Percentiles rank a stretch among this genome's conserved stretches.
Evolutionary conservation across 2,113 vertebrate species (phyloP).

Genomic region (Colossoma macropomum): DNA sequence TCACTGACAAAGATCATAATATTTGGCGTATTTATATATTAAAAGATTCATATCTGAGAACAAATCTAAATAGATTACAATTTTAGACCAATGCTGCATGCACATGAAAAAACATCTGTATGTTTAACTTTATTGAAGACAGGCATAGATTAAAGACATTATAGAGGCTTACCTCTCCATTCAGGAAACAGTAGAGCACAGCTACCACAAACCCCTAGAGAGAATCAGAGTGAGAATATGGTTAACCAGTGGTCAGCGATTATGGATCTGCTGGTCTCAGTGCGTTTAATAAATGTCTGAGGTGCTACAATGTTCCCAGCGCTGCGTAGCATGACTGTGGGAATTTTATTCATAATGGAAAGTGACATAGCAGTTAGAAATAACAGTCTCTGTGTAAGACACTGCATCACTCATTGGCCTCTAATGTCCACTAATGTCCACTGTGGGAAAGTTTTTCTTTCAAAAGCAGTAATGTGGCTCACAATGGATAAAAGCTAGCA

Average conservation of each 20-base stretch:
- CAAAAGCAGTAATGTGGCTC: not conserved
- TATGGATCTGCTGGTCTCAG: not conserved
- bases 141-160: not conserved
- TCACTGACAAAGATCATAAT: too few relatives aligned
- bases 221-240: conserved; percentile 40
- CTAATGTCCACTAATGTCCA: not conserved
- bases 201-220: conserved; percentile 95
- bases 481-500: not conserved
- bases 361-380: too few relatives aligned
- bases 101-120: not conserved
- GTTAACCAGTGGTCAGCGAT: not conserved
- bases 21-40: too few relatives aligned
- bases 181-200: conserved; percentile 97
- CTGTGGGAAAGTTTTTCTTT: not conserved
- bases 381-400: not conserved
- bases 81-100: not conserved
- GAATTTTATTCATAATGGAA: not conserved
- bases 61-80: too few relatives aligned
- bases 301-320: not conserved
- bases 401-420: not conserved
- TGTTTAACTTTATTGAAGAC: not conserved
- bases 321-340: not conserved
- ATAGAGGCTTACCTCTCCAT: conserved; percentile 90
- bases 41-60: too few relatives aligned
- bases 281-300: too few relatives aligned